Conservation (phyloP, 2,797 vertebrate species). For the Sebastes matsubarae region DNA sequence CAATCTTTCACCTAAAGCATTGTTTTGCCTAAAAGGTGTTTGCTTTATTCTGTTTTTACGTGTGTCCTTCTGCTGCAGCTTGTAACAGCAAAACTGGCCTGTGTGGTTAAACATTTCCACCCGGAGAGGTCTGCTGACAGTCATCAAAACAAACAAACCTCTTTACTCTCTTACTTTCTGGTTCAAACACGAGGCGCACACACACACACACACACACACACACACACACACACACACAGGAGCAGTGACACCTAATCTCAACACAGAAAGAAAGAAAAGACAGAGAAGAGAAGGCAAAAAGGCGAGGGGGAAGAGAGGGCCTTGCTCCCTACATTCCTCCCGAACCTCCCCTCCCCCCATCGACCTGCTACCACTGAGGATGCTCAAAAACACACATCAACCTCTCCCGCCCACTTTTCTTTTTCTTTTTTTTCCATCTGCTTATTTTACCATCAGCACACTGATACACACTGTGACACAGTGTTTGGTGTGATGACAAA, state of each 20-base stretch:
- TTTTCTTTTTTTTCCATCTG: slow-evolving; percentile 11
- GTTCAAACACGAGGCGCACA: slow-evolving; percentile 61
- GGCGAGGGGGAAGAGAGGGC: slow-evolving; percentile 59
- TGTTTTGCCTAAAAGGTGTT: neutral
- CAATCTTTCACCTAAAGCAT: slow-evolving; percentile 34
- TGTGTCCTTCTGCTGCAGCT: slow-evolving; percentile 44
- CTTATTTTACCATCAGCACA: slow-evolving; percentile 49
- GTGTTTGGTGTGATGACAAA: slow-evolving; percentile 56
- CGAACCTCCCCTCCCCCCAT: slow-evolving; percentile 73
- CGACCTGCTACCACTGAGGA: slow-evolving; percentile 78
- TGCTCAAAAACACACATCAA: slow-evolving; percentile 72
- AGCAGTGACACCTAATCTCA: slow-evolving; percentile 72
- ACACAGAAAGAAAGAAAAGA: slow-evolving; percentile 52
- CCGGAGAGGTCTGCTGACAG: slow-evolving; percentile 50
- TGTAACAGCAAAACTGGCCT: slow-evolving; percentile 52
- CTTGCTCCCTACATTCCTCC: slow-evolving; percentile 90
- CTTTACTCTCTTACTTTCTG: slow-evolving; percentile 52
- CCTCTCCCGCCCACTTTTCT: slow-evolving; percentile 9
- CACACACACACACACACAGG: slow-evolving; percentile 17
- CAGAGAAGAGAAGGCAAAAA: slow-evolving; percentile 27
- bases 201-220: neutral
- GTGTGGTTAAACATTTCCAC: slow-evolving; percentile 73
- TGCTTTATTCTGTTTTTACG: slow-evolving; percentile 47
- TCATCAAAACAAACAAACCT: slow-evolving; percentile 74
- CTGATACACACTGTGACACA: slow-evolving; percentile 18